These are phyloP conservation scores for Papilio dardanus DNA, from an alignment of 1,140 invertebrate genomes.

Conservation along the genomic window DNA sequence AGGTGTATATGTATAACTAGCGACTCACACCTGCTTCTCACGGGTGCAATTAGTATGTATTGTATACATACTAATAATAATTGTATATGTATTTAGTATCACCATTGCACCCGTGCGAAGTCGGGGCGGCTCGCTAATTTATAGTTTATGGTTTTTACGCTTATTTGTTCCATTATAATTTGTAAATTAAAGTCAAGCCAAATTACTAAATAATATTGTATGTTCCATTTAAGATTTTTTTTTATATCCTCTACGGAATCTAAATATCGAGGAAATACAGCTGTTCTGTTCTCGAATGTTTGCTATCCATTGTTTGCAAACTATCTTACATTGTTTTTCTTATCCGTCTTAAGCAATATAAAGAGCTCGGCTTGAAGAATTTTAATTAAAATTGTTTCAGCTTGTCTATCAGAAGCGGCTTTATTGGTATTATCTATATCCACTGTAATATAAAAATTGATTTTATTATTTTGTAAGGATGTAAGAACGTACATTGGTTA, in stretches of 20 bases:
- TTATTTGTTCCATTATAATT: background rate
- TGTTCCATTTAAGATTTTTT: background rate
- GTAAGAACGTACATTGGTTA: background rate
- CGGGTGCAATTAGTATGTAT: too few relatives aligned
- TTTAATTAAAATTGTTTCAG: constrained; percentile 34
- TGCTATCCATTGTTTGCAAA: background rate
- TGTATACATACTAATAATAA: too few relatives aligned
- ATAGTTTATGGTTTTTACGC: too few relatives aligned
- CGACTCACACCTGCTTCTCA: too few relatives aligned
- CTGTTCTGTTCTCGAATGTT: background rate
- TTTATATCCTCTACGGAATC: background rate
- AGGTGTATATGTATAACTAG: too few relatives aligned
- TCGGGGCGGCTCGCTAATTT: too few relatives aligned
- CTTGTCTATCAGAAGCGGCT: constrained; percentile 27
- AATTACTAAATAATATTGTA: too few relatives aligned
- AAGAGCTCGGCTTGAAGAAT: constrained; percentile 14
- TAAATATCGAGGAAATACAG: background rate
- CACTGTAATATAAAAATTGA: background rate
- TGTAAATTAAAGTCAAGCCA: background rate
- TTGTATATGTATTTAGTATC: too few relatives aligned
- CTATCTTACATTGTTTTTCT: constrained; percentile 19
- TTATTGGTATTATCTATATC: constrained; percentile 20
- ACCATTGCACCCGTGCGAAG: too few relatives aligned
- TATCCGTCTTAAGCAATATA: constrained; percentile 20
- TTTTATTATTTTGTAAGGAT: background rate